phyloP scores from a whole-genome alignment of 2,797 vertebrate genomes.

The Manis pentadactyla region DNA sequence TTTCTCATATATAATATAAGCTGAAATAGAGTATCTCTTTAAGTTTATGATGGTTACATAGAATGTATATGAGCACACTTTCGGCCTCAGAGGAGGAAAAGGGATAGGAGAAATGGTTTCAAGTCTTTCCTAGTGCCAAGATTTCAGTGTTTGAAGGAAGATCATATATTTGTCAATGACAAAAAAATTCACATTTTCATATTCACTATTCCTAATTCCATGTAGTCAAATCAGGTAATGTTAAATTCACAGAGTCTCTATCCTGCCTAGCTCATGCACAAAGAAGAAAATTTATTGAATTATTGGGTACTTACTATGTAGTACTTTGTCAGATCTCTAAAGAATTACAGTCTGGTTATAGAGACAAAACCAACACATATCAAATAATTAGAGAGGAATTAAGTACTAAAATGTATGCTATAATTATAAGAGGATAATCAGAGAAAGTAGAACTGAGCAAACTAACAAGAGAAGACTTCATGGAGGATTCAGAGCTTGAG shows the following conservation, averaged over 20 bases:
- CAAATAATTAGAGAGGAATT: not conserved
- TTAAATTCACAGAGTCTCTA: not conserved
- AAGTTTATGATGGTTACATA: not conserved
- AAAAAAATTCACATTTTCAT: not conserved
- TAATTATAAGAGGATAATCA: slow-evolving; percentile 2
- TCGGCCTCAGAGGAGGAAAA: not conserved
- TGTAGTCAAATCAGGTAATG: not conserved
- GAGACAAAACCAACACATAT: slow-evolving; percentile 5
- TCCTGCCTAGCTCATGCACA: not conserved
- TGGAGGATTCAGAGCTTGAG: not conserved
- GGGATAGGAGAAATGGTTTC: not conserved
- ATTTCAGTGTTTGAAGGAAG: slow-evolving; percentile 11
- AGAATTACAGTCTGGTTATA: not conserved
- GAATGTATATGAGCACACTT: not conserved
- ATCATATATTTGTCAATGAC: not conserved
- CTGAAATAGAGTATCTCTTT: not conserved
- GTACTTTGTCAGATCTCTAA: not conserved
- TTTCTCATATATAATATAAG: slow-evolving; percentile 30
- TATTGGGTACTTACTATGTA: not conserved
- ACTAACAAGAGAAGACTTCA: slow-evolving; percentile 17
- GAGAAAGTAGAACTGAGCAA: not conserved
- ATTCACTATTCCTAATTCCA: not conserved
- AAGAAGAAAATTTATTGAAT: not conserved
- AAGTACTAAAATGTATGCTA: not conserved
- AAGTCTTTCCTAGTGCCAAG: not conserved